Conservation (phyloP, 2,797 vertebrate species). For the Bradypodion ventrale region DNA sequence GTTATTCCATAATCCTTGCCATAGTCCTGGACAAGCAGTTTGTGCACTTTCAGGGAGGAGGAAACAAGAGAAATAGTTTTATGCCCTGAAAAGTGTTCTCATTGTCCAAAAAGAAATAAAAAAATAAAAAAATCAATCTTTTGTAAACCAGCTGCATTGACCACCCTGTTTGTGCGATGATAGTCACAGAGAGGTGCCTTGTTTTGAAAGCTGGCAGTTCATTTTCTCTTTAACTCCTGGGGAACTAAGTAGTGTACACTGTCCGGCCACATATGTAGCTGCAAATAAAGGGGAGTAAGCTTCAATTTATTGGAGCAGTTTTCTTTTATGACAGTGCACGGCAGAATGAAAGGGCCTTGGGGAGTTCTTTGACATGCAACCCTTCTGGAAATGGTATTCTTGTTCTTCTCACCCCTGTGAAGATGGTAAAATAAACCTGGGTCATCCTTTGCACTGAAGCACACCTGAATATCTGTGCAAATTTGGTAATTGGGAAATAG, state of each 20-base stretch:
- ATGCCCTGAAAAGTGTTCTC: slow-evolving; percentile 44
- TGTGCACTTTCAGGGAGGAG: slow-evolving; percentile 39
- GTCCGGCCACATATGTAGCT: background rate
- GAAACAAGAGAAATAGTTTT: slow-evolving; percentile 38
- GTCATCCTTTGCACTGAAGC: background rate
- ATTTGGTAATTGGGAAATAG: background rate
- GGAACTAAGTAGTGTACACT: slow-evolving; percentile 18
- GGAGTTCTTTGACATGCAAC: background rate
- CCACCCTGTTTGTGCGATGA: slow-evolving; percentile 30
- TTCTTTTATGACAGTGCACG: slow-evolving; percentile 25
- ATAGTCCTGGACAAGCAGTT: slow-evolving; percentile 21
- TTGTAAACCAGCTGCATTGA: slow-evolving; percentile 44
- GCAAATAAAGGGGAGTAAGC: background rate
- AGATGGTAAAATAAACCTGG: background rate
- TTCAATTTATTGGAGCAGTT: slow-evolving; percentile 12
- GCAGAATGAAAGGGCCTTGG: slow-evolving; percentile 11
- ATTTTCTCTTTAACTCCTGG: slow-evolving; percentile 43
- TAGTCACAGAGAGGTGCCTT: slow-evolving; percentile 40
- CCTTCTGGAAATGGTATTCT: background rate
- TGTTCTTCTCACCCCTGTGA: background rate
- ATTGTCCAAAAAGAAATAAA: slow-evolving; percentile 34
- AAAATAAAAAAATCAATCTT: slow-evolving; percentile 55
- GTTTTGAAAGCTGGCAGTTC: slow-evolving; percentile 42
- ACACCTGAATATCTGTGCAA: background rate
- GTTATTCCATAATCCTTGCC: background rate